A percentile compares a stretch with the other conserved stretches of the same genome.
Evolutionary conservation across 2,797 vertebrate genomes (phyloP).

Genomic region (Meda fulgida): DNA sequence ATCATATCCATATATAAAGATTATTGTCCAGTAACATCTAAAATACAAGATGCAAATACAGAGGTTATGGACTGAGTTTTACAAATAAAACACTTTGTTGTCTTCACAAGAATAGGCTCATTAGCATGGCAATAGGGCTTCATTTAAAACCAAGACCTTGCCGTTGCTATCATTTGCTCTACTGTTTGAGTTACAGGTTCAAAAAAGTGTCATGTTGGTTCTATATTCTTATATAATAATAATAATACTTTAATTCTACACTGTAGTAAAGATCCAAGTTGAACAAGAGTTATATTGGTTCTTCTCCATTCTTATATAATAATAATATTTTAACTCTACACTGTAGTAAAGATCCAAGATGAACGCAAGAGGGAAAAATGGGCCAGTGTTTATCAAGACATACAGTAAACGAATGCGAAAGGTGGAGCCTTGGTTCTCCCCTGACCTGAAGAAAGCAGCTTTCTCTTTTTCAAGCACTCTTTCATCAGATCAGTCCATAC

Average conservation of each 20-base stretch:
- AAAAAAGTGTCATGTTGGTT: neutral
- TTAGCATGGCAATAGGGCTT: too few species aligned
- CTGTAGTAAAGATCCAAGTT: too few species aligned
- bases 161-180: neutral
- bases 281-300: neutral
- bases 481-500: slow-evolving; percentile 63
- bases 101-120: neutral
- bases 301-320: neutral
- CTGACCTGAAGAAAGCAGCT: slow-evolving; percentile 65
- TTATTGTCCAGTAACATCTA: neutral
- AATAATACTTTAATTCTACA: too few species aligned
- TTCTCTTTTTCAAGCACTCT: slow-evolving; percentile 75
- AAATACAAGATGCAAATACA: neutral
- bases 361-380: slow-evolving; percentile 42
- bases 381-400: slow-evolving; percentile 69
- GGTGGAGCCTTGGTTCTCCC: slow-evolving; percentile 73
- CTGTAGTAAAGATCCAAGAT: slow-evolving; percentile 47
- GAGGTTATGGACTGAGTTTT: neutral
- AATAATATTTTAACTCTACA: neutral
- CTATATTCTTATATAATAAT: neutral
- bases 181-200: neutral
- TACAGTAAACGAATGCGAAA: slow-evolving; percentile 72
- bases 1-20: neutral
- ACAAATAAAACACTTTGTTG: neutral
- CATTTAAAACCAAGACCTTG: neutral